Base-by-base conservation (phyloP, 2,888 invertebrate species). In the Tinea pellionella region DNA sequence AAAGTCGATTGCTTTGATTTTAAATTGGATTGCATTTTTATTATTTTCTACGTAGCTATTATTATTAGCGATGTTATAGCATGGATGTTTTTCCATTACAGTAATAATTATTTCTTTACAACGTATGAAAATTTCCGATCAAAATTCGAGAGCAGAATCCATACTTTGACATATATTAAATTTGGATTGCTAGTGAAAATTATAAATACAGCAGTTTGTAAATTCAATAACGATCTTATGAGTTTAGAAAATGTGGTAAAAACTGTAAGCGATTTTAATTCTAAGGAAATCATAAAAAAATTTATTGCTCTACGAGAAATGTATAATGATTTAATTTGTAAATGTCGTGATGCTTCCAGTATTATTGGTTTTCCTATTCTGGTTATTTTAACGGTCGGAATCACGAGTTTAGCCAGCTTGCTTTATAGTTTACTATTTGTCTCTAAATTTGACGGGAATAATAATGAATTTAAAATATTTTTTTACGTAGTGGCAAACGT, bases 401-500 rank as follows among this genome's bases (percentile, higher is more conserved):
- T 57, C 3, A 30, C 16, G 9, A 29, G 15, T 57, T 57, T 57
- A 29, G 57, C 57, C n/a, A 57, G 16, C 13, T 13, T 57, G 1
- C 15, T 57, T 1, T 57, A 57, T 16, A 57, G 30, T 57, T 57
- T 57, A 9, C 6, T 57, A n/a, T 55, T 55, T n/a, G 11, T 12
- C 12, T 18, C 55, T 3, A 8, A 4, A 8, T 8, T 19, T n/a
- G 55, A 29, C 4, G 30, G 3, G 1, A 32, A 32, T 32, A 8
- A 30, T 32, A 11, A 8, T 15, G 19, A 32, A 32, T 30, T 11
- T 32, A 32, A n/a, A 11, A 57, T 57, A 13, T 57, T 57, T 13
- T 57, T 57, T 57, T 57, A 32, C 32, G 57, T 57, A 2, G 15
- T 57, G 15, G 30, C 57, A 13, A 57, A 57, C 32, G 57, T 57